phyloP scores from a whole-genome alignment of 2,797 vertebrate genomes.

The Gephyroberyx darwinii region DNA sequence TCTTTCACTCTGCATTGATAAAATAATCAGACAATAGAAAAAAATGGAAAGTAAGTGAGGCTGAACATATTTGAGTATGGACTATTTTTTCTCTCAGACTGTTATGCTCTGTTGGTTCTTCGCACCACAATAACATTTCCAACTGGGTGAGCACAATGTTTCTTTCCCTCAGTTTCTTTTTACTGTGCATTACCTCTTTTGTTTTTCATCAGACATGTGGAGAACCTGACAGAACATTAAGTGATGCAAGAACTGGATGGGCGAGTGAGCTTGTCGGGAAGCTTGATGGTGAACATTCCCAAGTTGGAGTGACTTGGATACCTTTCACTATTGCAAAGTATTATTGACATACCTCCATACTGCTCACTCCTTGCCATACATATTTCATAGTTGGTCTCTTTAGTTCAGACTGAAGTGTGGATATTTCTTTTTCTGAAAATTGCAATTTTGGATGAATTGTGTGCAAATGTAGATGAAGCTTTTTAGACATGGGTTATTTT shows the following conservation, averaged over 20 bases:
- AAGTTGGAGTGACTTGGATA: neutral
- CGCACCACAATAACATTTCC: neutral
- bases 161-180: neutral
- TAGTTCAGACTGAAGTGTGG: too few species aligned
- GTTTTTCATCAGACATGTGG: neutral
- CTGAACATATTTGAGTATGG: neutral
- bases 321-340: neutral
- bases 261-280: neutral
- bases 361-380: too few species aligned
- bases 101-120: neutral
- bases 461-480: too few species aligned
- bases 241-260: neutral
- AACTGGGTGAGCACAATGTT: neutral
- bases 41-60: neutral
- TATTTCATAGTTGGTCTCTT: too few species aligned
- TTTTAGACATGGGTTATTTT: too few species aligned
- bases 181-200: too few species aligned
- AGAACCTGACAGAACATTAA: neutral
- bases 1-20: neutral
- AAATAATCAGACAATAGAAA: neutral
- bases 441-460: too few species aligned
- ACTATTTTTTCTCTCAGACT: neutral
- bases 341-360: too few species aligned
- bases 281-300: neutral
- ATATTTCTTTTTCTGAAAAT: too few species aligned